Percentiles rank a stretch among this genome's conserved stretches.
These are phyloP conservation scores for Lepisosteus oculatus DNA, from an alignment of 2,113 vertebrate genomes.

Conservation along the genomic window DNA sequence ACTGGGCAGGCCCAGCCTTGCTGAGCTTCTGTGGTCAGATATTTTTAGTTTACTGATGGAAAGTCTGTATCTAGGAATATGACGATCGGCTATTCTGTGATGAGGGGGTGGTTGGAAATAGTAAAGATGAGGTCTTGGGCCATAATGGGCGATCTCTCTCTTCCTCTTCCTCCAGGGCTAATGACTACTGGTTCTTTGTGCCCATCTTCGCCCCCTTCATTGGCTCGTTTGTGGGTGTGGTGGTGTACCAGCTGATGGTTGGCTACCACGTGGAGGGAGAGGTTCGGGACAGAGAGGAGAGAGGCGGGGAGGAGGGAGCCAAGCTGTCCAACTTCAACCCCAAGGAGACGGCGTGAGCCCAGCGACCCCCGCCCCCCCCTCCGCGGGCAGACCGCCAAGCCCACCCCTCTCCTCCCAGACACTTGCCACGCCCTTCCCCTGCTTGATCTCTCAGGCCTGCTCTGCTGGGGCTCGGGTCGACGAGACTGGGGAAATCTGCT, in stretches of 20 bases:
- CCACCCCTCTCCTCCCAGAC: slow-evolving; percentile 1
- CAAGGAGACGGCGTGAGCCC: slow-evolving; percentile 69
- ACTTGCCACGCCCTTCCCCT: neutral
- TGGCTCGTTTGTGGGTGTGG: slow-evolving; percentile 74
- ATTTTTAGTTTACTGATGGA: too few species aligned
- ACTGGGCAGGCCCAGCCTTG: too few species aligned
- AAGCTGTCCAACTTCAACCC: slow-evolving; percentile 73
- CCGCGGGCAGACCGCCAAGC: neutral
- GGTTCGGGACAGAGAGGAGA: slow-evolving; percentile 54
- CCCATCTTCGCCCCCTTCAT: slow-evolving; percentile 85
- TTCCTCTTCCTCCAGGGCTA: slow-evolving; percentile 48
- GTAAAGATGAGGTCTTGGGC: neutral
- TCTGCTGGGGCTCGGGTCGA: too few species aligned
- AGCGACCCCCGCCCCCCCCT: slow-evolving; percentile 20
- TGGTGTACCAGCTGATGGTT: slow-evolving; percentile 89
- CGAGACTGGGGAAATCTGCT: too few species aligned
- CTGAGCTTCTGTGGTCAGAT: too few species aligned
- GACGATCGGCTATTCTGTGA: too few species aligned
- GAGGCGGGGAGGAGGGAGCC: slow-evolving; percentile 64
- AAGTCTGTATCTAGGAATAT: too few species aligned
- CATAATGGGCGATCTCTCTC: neutral
- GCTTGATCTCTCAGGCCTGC: neutral
- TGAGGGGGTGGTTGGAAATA: too few species aligned
- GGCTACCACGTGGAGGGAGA: slow-evolving; percentile 83
- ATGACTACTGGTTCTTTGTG: slow-evolving; percentile 86